Evolutionary conservation across 1,140 invertebrate genomes (phyloP), one percentile per base, ranked within the genome.

Genomic region (Drosophila kikkawai): DNA sequence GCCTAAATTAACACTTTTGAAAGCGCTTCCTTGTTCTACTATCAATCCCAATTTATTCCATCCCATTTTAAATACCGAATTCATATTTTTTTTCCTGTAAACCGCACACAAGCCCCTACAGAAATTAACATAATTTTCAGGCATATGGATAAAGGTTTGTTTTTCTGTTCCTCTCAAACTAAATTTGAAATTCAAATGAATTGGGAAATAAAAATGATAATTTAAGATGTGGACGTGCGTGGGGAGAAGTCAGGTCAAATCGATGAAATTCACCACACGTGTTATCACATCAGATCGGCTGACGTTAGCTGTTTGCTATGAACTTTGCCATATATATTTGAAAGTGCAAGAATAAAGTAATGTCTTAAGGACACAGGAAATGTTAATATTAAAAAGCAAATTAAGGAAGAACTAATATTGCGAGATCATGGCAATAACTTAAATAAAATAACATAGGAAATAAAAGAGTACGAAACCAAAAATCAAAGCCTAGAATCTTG

Each of bases 101-200:
- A 19, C 34, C 15, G 47, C 48, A 15, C 41, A 48, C 69, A 22
- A 53, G 57, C 57, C 57, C 69, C 48, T n/a, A 75, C 26, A 48
- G 8, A 75, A 64, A 64, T 75, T 75, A 17, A 36, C 71, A 75
- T 75, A 75, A 17, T 17, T 64, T 45, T 37, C n/a, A 19, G 34
- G 36, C 12, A 32, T 32, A 22, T n/a, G n/a, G 12, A 39, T 26
- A 37, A 19, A 63, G 45, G 45, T 55, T 75, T 74, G 15, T 47
- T 39, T 51, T 55, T 53, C 22, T 37, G 2, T 39, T 60, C 4
- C 19, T 41, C 2, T 5, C 7, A 48, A 59, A 29, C 36, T 47
- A 41, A 2, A 74, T 74, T 48, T 63, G 5, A 61, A 36, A 74
- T 53, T 41, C 47, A 53, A 60, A 74, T 70, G 17, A 53, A 50